Conservation (phyloP, 2,888 invertebrate species). For the Morpho deidamia region DNA sequence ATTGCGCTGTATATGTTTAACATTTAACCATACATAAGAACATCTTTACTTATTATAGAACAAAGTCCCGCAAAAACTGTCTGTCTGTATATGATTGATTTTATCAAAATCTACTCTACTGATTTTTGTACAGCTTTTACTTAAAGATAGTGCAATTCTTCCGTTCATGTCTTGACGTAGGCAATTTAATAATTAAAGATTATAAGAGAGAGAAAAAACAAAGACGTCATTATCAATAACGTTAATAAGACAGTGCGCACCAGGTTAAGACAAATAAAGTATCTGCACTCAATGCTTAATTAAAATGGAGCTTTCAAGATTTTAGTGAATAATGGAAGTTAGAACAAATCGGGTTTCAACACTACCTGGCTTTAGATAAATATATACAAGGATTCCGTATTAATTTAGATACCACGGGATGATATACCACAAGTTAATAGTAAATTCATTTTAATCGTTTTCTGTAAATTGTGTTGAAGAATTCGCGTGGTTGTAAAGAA, state of each 20-base stretch:
- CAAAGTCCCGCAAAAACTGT: too few species aligned
- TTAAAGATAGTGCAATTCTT: too few species aligned
- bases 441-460: too few species aligned
- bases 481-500: too few species aligned
- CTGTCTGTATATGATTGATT: too few species aligned
- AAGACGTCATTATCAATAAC: conserved; percentile 31
- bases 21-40: too few species aligned
- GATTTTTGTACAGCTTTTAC: too few species aligned
- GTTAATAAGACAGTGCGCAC: conserved; percentile 63
- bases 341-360: conserved; percentile 66
- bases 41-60: too few species aligned
- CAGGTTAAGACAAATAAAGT: conserved; percentile 72
- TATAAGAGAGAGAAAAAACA: conserved; percentile 26
- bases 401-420: conserved; percentile 31
- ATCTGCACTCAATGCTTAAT: conserved; percentile 78
- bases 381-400: conserved; percentile 72
- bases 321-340: conserved; percentile 72
- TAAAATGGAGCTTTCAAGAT: conserved; percentile 76
- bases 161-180: conserved; percentile 34
- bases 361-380: conserved; percentile 75
- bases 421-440: conserved; percentile 30
- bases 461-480: too few species aligned
- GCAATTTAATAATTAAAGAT: conserved; percentile 34
- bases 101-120: too few species aligned
- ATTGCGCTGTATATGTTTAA: too few species aligned